Percentiles rank a stretch among this genome's conserved stretches.
These are phyloP conservation scores for Vanessa cardui DNA, from an alignment of 2,888 invertebrate genomes.

Conservation along the genomic window DNA sequence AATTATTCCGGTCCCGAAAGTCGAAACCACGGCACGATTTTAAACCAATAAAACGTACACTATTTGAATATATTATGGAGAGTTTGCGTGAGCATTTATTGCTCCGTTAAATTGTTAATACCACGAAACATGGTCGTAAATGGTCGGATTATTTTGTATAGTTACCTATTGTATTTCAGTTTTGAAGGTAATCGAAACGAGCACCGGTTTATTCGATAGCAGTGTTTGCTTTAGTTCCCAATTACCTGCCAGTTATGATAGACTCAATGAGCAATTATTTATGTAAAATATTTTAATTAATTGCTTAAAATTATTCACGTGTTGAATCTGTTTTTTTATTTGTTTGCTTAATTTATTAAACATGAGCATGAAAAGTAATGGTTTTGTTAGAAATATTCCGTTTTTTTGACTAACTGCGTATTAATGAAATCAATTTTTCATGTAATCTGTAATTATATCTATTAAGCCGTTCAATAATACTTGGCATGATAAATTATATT, in stretches of 20 bases:
- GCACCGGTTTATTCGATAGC: slow-evolving; percentile 29
- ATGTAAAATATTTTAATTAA: slow-evolving; percentile 14
- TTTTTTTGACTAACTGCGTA: slow-evolving; percentile 34
- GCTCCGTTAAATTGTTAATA: slow-evolving; percentile 69
- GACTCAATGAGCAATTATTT: slow-evolving; percentile 19
- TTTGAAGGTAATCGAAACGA: slow-evolving; percentile 33
- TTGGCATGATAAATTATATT: too few species aligned
- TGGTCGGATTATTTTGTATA: slow-evolving; percentile 53
- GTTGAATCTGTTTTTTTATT: background rate
- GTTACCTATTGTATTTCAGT: slow-evolving; percentile 46
- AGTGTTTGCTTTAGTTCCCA: slow-evolving; percentile 29
- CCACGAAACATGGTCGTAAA: slow-evolving; percentile 69
- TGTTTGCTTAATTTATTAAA: background rate
- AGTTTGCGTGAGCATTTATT: slow-evolving; percentile 68
- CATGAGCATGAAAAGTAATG: background rate
- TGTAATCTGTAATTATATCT: background rate
- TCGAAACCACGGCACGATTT: slow-evolving; percentile 40
- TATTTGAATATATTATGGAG: slow-evolving; percentile 58
- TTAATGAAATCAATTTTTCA: background rate
- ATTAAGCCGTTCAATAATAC: background rate
- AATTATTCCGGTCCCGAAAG: slow-evolving; percentile 45
- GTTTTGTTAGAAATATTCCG: background rate
- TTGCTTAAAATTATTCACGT: slow-evolving; percentile 10
- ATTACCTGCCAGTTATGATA: slow-evolving; percentile 31
- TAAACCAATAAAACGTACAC: slow-evolving; percentile 53